phyloP scores from a whole-genome alignment of 1,140 invertebrate genomes.

The Glossosoma conforme region DNA sequence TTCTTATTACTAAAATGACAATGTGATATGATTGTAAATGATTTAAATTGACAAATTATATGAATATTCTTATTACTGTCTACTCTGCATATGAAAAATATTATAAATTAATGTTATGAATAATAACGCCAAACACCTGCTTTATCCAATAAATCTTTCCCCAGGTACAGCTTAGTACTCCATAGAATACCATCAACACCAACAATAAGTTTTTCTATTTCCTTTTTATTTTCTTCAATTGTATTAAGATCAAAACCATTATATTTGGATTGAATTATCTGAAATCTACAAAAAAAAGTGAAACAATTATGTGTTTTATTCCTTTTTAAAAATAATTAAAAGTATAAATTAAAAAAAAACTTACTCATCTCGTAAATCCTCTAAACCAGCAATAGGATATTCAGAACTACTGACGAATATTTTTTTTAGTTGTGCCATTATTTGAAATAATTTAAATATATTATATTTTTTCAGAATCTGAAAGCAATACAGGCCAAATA shows the following conservation, averaged over 20 bases:
- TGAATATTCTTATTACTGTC: background rate
- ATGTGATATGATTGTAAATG: background rate
- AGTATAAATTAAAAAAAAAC: constrained; percentile 24
- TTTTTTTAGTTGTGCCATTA: constrained; percentile 32
- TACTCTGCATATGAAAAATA: background rate
- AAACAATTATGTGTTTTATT: constrained; percentile 3
- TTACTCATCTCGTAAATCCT: constrained; percentile 43
- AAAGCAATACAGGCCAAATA: too few relatives aligned
- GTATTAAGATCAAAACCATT: constrained; percentile 39
- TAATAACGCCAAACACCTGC: constrained; percentile 33
- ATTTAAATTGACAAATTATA: constrained; percentile 1
- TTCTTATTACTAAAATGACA: background rate
- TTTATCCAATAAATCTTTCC: constrained; percentile 38
- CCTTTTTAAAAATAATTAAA: constrained; percentile 1
- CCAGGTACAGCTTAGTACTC: constrained; percentile 41
- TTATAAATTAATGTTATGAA: background rate
- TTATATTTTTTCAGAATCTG: too few relatives aligned
- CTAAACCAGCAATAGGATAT: constrained; percentile 39
- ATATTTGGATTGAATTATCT: constrained; percentile 39
- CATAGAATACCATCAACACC: constrained; percentile 41
- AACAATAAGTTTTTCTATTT: constrained; percentile 37
- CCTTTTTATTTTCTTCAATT: constrained; percentile 35
- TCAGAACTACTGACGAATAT: constrained; percentile 47
- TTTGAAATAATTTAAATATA: too few relatives aligned
- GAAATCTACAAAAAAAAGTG: constrained; percentile 35